phyloP scores from a whole-genome alignment of 2,888 invertebrate genomes.

The Diadromus collaris region DNA sequence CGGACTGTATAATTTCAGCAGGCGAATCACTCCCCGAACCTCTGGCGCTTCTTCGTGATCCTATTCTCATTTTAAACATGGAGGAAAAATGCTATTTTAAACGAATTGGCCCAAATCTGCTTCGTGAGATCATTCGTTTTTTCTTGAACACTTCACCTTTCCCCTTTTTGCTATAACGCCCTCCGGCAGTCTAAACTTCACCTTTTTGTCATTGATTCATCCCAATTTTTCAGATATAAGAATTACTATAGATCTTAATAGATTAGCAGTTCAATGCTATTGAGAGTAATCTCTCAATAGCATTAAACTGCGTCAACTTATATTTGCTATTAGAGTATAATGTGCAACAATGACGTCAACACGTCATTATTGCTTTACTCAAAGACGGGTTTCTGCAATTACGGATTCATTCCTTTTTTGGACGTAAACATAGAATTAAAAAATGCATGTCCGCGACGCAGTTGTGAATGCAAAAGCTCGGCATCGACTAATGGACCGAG shows the following conservation, averaged over 20 bases:
- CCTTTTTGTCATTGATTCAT: neutral
- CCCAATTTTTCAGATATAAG: neutral
- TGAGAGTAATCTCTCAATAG: no score
- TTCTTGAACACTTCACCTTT: neutral
- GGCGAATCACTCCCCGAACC: slow-evolving; percentile 18
- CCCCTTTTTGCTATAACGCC: no score
- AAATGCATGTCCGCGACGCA: neutral
- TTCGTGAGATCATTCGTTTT: neutral
- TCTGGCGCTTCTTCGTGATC: slow-evolving; percentile 37
- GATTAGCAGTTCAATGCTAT: no score
- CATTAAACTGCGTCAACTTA: neutral
- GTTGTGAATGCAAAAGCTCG: neutral
- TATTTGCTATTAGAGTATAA: no score
- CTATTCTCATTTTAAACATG: slow-evolving; percentile 45
- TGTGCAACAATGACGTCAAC: no score
- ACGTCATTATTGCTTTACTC: neutral
- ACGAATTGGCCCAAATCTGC: slow-evolving; percentile 13
- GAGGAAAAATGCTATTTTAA: slow-evolving; percentile 42
- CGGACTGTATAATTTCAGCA: slow-evolving; percentile 1
- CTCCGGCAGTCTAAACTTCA: neutral
- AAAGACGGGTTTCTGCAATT: neutral
- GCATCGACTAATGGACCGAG: neutral
- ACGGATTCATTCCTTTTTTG: neutral
- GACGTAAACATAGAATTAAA: neutral
- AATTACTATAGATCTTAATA: no score